Percentiles rank a stretch among this genome's conserved stretches.
Evolutionary conservation across 1,140 invertebrate genomes (phyloP).

Genomic region (Pseudomyrmex flavicornis): DNA sequence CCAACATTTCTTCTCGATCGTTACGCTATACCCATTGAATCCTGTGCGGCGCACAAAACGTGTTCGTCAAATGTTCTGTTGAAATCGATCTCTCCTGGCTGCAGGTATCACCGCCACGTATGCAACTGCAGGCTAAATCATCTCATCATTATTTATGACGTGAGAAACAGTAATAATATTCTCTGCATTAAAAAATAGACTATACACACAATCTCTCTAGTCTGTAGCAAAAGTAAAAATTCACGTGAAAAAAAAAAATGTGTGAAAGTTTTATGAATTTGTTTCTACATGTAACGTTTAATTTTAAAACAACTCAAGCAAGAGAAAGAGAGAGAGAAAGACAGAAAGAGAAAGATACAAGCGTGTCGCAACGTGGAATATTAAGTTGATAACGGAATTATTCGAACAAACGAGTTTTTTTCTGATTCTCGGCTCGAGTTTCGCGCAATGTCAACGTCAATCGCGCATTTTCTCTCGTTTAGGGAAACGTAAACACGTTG

Average conservation of each 20-base stretch:
- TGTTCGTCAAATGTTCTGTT: not conserved
- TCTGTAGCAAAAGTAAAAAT: not conserved
- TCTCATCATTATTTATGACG: not conserved
- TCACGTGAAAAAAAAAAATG: not conserved
- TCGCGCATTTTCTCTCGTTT: constrained; percentile 21
- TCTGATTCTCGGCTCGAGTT: not conserved
- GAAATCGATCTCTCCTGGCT: not conserved
- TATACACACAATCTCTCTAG: not conserved
- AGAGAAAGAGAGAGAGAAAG: too few species aligned
- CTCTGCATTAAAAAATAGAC: not conserved
- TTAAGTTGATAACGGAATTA: constrained; percentile 26
- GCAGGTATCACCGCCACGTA: too few species aligned
- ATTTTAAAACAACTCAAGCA: too few species aligned
- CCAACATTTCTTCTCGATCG: constrained; percentile 38
- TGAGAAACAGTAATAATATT: not conserved
- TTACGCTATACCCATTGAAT: constrained; percentile 42
- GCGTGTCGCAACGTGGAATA: not conserved
- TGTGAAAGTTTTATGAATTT: constrained; percentile 1
- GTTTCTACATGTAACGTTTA: not conserved
- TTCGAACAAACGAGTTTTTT: not conserved
- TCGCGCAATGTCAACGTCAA: not conserved
- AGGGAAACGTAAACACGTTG: constrained; percentile 7
- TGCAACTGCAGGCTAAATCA: constrained; percentile 4
- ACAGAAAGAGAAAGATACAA: too few species aligned
- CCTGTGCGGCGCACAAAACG: not conserved